Percentiles rank a stretch among this genome's conserved stretches.
Evolutionary conservation across 2,113 vertebrate genomes (phyloP).

Genomic region (Burhinus oedicnemus): DNA sequence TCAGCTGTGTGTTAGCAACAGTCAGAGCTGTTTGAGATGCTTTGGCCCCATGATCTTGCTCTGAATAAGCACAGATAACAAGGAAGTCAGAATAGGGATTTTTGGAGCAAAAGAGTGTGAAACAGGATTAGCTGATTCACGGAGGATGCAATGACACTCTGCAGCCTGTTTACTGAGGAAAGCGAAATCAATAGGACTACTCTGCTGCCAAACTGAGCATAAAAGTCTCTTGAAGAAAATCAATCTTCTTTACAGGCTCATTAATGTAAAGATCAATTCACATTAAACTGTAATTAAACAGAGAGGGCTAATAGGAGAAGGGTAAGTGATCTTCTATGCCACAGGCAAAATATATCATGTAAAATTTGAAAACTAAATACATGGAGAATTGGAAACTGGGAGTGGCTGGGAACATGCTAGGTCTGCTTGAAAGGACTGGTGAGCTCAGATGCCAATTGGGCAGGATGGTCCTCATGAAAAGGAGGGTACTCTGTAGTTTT

Average conservation of each 20-base stretch:
- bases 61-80: neutral
- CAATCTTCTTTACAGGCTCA: conserved; percentile 68
- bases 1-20: neutral
- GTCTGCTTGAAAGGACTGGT: neutral
- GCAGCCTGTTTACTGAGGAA: conserved; percentile 17
- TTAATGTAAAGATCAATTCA: conserved; percentile 70
- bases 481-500: neutral
- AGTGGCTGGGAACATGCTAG: neutral
- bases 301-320: conserved; percentile 7
- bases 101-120: conserved; percentile 56
- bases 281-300: conserved; percentile 74
- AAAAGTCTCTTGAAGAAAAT: conserved; percentile 60
- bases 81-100: conserved; percentile 6
- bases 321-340: conserved; percentile 1
- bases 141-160: conserved; percentile 19
- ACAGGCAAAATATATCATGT: neutral
- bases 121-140: conserved; percentile 71
- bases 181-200: conserved; percentile 60
- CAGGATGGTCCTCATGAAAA: neutral
- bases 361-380: neutral
- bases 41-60: neutral
- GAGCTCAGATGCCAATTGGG: neutral
- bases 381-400: neutral
- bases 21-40: conserved; percentile 2
- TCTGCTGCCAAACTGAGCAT: conserved; percentile 56